These are phyloP conservation scores for Hemistola chrysoprasaria DNA, from an alignment of 2,888 invertebrate species.

Conservation along the genomic window DNA sequence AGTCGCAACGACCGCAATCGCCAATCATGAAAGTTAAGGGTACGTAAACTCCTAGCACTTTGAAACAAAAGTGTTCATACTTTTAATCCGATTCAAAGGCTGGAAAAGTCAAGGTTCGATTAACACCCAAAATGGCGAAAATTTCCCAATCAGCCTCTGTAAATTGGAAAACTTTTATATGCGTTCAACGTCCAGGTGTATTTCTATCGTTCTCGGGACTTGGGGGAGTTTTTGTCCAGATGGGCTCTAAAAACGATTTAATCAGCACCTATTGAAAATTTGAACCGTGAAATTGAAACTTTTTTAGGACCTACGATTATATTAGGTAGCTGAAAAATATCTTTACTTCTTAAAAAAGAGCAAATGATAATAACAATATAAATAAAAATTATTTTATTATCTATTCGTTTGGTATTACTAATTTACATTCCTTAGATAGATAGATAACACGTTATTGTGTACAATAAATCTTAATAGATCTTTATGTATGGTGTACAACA, in stretches of 20 bases:
- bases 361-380: no score
- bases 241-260: conserved; percentile 61
- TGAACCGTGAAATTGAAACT: conserved; percentile 22
- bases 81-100: conserved; percentile 63
- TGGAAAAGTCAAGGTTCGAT: conserved; percentile 72
- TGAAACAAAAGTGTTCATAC: conserved; percentile 39
- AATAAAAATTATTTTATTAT: no score
- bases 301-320: conserved; percentile 14
- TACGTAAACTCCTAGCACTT: conserved; percentile 3
- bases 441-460: no score
- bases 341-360: not conserved
- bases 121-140: conserved; percentile 78
- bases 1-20: no score
- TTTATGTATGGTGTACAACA: no score
- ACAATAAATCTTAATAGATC: no score
- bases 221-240: conserved; percentile 65
- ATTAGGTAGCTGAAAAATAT: not conserved
- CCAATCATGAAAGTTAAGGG: not conserved
- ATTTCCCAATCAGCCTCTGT: conserved; percentile 79
- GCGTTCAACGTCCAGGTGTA: conserved; percentile 79
- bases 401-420: no score
- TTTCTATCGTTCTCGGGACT: conserved; percentile 64
- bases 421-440: no score
- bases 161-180: conserved; percentile 83
- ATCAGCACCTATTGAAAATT: conserved; percentile 43